Conservation (phyloP, 1,140 invertebrate genomes). For the Reticulitermes speratus region DNA sequence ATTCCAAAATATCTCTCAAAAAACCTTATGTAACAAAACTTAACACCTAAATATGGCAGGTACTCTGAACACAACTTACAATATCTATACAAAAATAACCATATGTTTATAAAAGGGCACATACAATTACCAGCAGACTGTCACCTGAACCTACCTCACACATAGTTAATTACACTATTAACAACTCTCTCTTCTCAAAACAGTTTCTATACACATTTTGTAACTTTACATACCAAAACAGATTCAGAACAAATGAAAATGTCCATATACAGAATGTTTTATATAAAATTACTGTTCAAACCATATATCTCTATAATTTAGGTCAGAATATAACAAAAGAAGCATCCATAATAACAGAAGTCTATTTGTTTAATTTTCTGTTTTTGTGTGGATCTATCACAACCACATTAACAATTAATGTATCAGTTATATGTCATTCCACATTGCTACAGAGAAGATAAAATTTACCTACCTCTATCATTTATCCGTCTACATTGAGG, state of each 20-base stretch:
- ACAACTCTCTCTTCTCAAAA: background rate
- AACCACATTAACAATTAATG: constrained; percentile 4
- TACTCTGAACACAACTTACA: no score
- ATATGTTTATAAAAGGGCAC: background rate
- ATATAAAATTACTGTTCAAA: background rate
- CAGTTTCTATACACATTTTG: background rate
- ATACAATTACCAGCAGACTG: background rate
- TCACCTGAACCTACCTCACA: background rate
- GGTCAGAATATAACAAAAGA: background rate
- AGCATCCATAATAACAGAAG: background rate
- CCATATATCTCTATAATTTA: background rate
- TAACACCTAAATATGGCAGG: no score
- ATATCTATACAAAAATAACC: background rate
- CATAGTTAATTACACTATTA: background rate
- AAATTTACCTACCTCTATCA: background rate
- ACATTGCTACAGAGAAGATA: background rate
- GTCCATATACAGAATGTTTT: background rate
- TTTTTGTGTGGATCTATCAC: background rate
- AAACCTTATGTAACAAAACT: no score
- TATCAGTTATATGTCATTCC: background rate
- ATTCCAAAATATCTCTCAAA: no score
- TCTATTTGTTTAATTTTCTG: background rate
- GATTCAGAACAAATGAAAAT: background rate
- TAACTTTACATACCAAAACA: background rate
- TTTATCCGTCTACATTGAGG: constrained; percentile 6